Evolutionary conservation across 2,888 invertebrate genomes (phyloP).

Genomic region (Drosophila niveifrons): DNA sequence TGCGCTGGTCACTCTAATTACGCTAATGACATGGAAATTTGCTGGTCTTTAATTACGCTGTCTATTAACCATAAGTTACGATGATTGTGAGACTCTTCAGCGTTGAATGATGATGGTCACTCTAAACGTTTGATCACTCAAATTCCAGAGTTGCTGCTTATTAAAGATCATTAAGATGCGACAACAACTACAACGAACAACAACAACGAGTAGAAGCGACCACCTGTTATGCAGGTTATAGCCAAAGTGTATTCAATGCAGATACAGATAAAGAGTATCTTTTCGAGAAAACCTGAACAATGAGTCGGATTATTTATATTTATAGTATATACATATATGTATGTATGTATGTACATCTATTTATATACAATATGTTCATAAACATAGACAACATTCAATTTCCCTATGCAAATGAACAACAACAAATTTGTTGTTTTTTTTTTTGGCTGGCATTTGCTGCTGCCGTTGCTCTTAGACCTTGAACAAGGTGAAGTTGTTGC

Average conservation of each 20-base stretch:
- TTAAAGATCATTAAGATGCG: constrained; percentile 27
- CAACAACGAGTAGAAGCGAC: neutral
- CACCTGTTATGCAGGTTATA: constrained; percentile 56
- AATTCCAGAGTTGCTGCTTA: constrained; percentile 13
- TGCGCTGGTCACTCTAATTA: constrained; percentile 14
- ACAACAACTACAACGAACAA: constrained; percentile 12
- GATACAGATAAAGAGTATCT: constrained; percentile 20
- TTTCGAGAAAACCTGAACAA: constrained; percentile 36
- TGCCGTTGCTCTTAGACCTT: constrained; percentile 76
- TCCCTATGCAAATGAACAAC: constrained; percentile 74
- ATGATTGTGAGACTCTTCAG: neutral
- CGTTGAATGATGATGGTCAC: constrained; percentile 9
- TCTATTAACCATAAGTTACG: neutral
- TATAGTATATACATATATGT: constrained; percentile 9
- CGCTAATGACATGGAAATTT: constrained; percentile 3
- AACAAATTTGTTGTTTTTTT: constrained; percentile 40
- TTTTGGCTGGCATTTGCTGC: constrained; percentile 55
- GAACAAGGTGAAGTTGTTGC: constrained; percentile 80
- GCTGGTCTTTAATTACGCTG: constrained; percentile 10
- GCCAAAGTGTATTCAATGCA: constrained; percentile 24
- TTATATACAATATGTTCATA: constrained; percentile 19
- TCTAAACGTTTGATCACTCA: constrained; percentile 15
- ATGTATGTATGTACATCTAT: constrained; percentile 6
- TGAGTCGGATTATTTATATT: constrained; percentile 19
- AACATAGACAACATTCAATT: constrained; percentile 66